Evolutionary conservation across 30 jellyfish, hydroid and myxozoan species (phyloP), one percentile per base, ranked within the genome.

Genomic region (Turritopsis rubra): DNA sequence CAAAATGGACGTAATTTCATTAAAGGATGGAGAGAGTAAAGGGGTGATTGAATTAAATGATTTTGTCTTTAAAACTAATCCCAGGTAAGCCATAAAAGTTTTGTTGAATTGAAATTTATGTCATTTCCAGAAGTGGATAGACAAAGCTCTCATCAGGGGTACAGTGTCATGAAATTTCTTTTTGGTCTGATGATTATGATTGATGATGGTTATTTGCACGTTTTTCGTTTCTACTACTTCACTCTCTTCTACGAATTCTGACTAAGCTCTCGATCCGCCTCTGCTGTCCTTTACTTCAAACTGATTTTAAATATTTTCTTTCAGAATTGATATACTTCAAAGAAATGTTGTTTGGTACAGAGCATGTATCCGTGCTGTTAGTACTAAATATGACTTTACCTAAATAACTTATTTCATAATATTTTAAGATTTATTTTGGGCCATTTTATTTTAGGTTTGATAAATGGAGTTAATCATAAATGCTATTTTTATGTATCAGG

Each of bases 321-420:
- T 7, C 52, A 94, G 99, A 77, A 89, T 94, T 72, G 99, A 94
- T 52, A 89, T 94, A 66, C 82, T 94, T n/a, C 99, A 94, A 27
- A 73, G 96, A 86, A 96, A 89, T 23, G 86, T 83, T 87, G 99
- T 94, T 31, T 94, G 99, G 99, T 93, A 94, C 72, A 66, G 98
- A 78, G 96, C 96, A 0, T 75, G 91, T 66, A 85, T 85, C 80
- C 81, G 96, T 71, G 83, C 79, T 84, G 98, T 93, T 75, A 75
- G 87, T 21, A 24, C 21, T 23, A 8, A 70, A 22, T 30, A 7
- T 83, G 25, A 27, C 16, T 0, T n/a, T n/a, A n/a, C n/a, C n/a
- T n/a, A n/a, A n/a, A n/a, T n/a, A n/a, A n/a, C n/a, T n/a, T n/a
- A n/a, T n/a, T n/a, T n/a, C n/a, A n/a, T n/a, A n/a, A n/a, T 3